Conservation (phyloP, 1,140 invertebrate species). For the Eriocheir sinensis region DNA sequence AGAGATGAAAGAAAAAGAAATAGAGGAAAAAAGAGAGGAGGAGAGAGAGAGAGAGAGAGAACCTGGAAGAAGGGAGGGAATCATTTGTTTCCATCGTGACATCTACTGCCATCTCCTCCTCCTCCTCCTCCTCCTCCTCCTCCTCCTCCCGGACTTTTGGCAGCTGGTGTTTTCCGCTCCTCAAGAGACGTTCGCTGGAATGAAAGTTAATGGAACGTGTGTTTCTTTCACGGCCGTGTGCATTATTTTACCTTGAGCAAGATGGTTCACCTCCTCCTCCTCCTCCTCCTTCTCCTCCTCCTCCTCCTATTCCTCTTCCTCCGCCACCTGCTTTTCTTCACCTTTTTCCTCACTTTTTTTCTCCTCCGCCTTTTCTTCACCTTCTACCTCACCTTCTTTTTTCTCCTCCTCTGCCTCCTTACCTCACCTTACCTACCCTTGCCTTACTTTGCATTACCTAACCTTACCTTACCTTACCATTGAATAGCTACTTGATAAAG, state of each 20-base stretch:
- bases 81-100: slow-evolving; percentile 14
- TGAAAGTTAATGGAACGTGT: slow-evolving; percentile 15
- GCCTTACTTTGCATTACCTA: neutral
- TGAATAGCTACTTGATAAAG: too few relatives aligned
- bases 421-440: neutral
- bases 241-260: slow-evolving; percentile 1
- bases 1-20: neutral
- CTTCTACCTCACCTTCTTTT: neutral
- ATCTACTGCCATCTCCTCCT: slow-evolving; percentile 5
- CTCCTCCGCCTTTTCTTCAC: neutral
- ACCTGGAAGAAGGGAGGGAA: neutral
- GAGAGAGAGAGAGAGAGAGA: neutral
- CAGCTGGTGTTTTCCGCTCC: neutral
- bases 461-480: too few relatives aligned
- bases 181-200: neutral
- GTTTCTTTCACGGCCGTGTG: neutral
- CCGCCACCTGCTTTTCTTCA: neutral
- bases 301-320: neutral
- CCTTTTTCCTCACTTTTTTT: too few relatives aligned
- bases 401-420: slow-evolving; percentile 4
- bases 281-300: neutral
- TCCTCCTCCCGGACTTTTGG: slow-evolving; percentile 4
- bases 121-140: slow-evolving; percentile 49
- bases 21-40: neutral
- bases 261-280: neutral